Conservation (phyloP, 2,113 vertebrate species). For the Numida meleagris region DNA sequence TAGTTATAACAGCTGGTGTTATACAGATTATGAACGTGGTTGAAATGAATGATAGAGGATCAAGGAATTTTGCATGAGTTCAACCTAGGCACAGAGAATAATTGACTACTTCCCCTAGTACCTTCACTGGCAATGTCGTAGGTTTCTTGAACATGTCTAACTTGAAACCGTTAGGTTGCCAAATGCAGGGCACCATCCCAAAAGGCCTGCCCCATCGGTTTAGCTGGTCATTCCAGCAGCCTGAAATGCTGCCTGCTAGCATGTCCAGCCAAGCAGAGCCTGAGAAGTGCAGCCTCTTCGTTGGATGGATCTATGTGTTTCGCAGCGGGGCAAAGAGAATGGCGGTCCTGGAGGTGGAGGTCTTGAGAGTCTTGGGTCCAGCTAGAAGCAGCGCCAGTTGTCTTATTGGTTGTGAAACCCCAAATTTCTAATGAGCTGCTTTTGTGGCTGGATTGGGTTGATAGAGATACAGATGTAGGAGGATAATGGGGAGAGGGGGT, state of each 20-base stretch:
- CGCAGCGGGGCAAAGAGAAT: not conserved
- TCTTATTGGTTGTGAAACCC: conserved; percentile 33
- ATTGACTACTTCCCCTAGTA: not conserved
- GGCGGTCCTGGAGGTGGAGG: not conserved
- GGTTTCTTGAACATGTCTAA: not conserved
- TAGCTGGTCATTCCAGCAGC: not conserved
- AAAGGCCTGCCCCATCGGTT: not conserved
- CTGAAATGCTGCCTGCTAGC: not conserved
- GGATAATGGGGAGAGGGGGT: conserved; percentile 62
- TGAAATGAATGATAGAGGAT: not conserved
- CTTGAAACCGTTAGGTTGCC: not conserved
- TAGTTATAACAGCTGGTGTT: not conserved
- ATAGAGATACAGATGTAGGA: conserved; percentile 68
- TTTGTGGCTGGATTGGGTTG: conserved; percentile 51
- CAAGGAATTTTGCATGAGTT: not conserved
- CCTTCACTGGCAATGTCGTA: not conserved
- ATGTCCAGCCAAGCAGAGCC: not conserved
- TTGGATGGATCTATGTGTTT: not conserved
- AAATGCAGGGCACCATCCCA: not conserved
- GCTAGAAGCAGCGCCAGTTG: not conserved
- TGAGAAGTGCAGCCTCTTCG: fast-evolving
- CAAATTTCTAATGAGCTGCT: conserved; percentile 10
- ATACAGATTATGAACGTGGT: not conserved
- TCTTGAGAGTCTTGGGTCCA: conserved; percentile 4
- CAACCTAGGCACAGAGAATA: not conserved